These are phyloP conservation scores for Cantharis nigra DNA, from an alignment of 2,888 invertebrate species.

Conservation along the genomic window DNA sequence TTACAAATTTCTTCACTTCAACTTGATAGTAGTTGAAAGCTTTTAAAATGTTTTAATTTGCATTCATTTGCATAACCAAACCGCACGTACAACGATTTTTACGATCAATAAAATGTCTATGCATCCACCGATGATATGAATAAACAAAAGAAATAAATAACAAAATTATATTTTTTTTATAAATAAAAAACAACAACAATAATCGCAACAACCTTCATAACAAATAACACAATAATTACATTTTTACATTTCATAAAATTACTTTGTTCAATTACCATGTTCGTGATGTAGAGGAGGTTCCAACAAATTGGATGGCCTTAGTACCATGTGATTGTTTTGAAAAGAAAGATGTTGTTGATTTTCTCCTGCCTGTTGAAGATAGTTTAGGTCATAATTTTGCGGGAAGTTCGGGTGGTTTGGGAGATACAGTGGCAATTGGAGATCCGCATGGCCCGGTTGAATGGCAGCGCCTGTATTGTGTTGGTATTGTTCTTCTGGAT, in stretches of 20 bases:
- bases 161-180: not conserved
- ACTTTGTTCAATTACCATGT: constrained; percentile 1
- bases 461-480: constrained; percentile 33
- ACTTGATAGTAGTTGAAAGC: not conserved
- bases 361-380: not conserved
- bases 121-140: not conserved
- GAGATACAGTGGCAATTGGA: constrained; percentile 48
- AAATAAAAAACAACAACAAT: not conserved
- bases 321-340: constrained; percentile 1
- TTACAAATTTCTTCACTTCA: not conserved
- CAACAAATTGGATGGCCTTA: constrained; percentile 18
- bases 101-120: not conserved
- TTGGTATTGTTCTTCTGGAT: constrained; percentile 1
- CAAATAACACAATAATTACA: constrained; percentile 2
- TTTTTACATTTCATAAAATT: constrained; percentile 1
- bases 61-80: not conserved
- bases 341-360: constrained; percentile 6
- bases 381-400: not conserved
- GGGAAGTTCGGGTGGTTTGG: constrained; percentile 45
- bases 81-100: not conserved
- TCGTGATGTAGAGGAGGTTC: constrained; percentile 18
- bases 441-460: constrained; percentile 48
- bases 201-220: not conserved
- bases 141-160: not conserved
- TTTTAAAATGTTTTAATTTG: not conserved